phyloP scores from a whole-genome alignment of 2,113 vertebrate species.

The Coturnix japonica region DNA sequence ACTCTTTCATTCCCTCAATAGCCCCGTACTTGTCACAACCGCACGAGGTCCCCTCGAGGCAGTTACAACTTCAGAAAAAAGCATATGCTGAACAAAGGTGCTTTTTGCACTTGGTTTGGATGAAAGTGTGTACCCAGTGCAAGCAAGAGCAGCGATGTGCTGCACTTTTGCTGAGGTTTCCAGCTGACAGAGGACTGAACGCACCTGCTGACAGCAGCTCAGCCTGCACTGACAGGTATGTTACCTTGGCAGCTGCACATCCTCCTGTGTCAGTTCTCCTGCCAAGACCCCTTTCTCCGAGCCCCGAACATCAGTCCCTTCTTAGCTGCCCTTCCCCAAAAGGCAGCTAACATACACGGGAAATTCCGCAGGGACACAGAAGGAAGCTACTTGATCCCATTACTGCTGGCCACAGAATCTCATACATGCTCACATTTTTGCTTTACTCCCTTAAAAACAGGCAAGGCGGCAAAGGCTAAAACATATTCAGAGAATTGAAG shows the following conservation, averaged over 20 bases:
- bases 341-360: background rate
- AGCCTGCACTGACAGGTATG: slow-evolving; percentile 7
- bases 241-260: slow-evolving; percentile 17
- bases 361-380: background rate
- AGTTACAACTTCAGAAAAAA: background rate
- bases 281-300: slow-evolving; percentile 22
- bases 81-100: background rate
- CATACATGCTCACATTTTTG: slow-evolving; percentile 18
- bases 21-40: background rate
- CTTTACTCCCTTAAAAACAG: slow-evolving; percentile 38
- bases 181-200: background rate
- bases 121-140: background rate
- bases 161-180: background rate
- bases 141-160: background rate
- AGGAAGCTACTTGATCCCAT: slow-evolving; percentile 38
- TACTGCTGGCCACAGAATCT: slow-evolving; percentile 60
- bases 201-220: slow-evolving; percentile 30
- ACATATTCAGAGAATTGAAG: slow-evolving; percentile 59
- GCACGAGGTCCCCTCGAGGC: background rate
- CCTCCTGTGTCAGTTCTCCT: background rate
- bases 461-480: slow-evolving; percentile 38
- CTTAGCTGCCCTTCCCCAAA: slow-evolving; percentile 23
- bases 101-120: background rate
- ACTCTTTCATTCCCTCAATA: background rate
- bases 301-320: background rate